A percentile compares a stretch with the other conserved stretches of the same genome.
These are phyloP conservation scores for Rhopilema esculentum DNA, from an alignment of 30 jellyfish, hydroid and myxozoan genomes.

Conservation along the genomic window DNA sequence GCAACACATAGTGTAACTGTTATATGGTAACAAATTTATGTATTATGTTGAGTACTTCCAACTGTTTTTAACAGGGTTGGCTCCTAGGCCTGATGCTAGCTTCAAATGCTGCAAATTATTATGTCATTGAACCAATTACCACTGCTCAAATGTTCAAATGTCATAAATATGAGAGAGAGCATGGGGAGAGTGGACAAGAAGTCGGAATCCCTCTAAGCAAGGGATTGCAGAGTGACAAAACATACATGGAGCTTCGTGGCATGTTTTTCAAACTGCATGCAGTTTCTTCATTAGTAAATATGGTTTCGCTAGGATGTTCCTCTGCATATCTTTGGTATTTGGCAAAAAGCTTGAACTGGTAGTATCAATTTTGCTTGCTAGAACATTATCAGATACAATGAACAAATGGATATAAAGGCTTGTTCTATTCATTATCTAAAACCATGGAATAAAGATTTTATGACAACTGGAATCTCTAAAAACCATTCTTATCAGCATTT, in stretches of 20 bases:
- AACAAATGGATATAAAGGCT: too few species aligned
- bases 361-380: neutral
- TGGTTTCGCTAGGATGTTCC: conserved; percentile 54
- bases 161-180: conserved; percentile 66
- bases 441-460: too few species aligned
- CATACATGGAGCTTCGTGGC: conserved; percentile 28
- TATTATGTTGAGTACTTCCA: neutral
- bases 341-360: conserved; percentile 29
- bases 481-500: too few species aligned
- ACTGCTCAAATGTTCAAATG: conserved; percentile 63
- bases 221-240: conserved; percentile 44
- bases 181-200: conserved; percentile 59
- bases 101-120: conserved; percentile 35
- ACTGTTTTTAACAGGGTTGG: conserved; percentile 31
- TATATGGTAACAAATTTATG: too few species aligned
- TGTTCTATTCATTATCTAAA: too few species aligned
- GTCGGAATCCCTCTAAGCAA: conserved; percentile 48
- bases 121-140: conserved; percentile 47
- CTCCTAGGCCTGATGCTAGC: conserved; percentile 36
- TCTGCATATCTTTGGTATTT: conserved; percentile 60
- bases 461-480: too few species aligned
- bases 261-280: conserved; percentile 62
- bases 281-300: conserved; percentile 17
- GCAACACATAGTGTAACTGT: too few species aligned
- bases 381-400: too few species aligned